A percentile compares a stretch with the other conserved stretches of the same genome.
These are phyloP conservation scores for Unio delphinus DNA, from an alignment of 2,888 invertebrate genomes.

Conservation along the genomic window DNA sequence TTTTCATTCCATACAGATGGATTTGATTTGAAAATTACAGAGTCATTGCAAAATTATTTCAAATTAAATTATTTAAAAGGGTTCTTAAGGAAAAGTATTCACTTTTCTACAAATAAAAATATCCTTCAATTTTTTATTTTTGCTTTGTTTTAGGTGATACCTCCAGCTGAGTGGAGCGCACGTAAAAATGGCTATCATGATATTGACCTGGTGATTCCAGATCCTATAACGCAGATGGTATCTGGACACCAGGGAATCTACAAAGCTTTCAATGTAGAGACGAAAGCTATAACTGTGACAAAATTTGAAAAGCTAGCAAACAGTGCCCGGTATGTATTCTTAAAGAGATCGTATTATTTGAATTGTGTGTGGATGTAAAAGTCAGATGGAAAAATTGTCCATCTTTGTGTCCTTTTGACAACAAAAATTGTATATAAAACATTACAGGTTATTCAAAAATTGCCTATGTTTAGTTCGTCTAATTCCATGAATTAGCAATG, in stretches of 20 bases:
- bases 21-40: no score
- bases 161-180: slow-evolving; percentile 96
- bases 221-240: slow-evolving; percentile 95
- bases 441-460: no score
- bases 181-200: slow-evolving; percentile 85
- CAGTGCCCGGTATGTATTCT: slow-evolving; percentile 69
- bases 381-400: no score
- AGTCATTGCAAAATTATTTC: no score
- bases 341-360: not conserved
- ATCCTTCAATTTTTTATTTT: not conserved
- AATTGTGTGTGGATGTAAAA: not conserved
- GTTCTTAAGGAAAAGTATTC: no score
- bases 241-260: slow-evolving; percentile 96
- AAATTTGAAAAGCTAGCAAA: slow-evolving; percentile 90
- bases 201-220: slow-evolving; percentile 86
- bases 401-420: no score
- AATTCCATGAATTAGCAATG: no score
- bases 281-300: slow-evolving; percentile 89
- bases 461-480: no score
- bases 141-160: slow-evolving; percentile 80
- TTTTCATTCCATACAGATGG: no score
- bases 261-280: slow-evolving; percentile 96
- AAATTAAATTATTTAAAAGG: no score
- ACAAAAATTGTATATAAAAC: no score
- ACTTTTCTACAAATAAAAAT: no score